Conservation (phyloP, 1,140 invertebrate species). For the Zaprionus camerounensis region DNA sequence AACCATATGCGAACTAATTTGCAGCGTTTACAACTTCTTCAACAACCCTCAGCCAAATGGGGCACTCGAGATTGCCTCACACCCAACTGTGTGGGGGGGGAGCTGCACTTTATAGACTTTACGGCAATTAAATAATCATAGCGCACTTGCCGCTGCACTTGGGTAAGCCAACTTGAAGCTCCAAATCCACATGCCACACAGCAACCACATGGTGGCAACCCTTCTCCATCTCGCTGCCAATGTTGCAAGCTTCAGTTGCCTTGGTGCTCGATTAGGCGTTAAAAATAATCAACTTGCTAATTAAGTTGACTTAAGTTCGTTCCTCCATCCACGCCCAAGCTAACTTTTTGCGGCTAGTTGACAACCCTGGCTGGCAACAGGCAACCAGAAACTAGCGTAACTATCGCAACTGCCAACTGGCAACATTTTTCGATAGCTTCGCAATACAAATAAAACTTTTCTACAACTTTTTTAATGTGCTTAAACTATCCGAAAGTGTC, state of each 20-base stretch:
- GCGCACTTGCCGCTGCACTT: conserved; percentile 70
- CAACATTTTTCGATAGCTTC: conserved; percentile 12
- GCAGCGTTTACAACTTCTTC: conserved; percentile 70
- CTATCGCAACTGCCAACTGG: background rate
- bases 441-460: conserved; percentile 41
- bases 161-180: conserved; percentile 20
- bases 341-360: conserved; percentile 55
- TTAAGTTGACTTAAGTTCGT: conserved; percentile 71
- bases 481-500: conserved; percentile 44
- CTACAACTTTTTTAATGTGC: conserved; percentile 42
- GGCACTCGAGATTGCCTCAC: conserved; percentile 31
- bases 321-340: background rate
- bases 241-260: conserved; percentile 1
- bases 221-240: conserved; percentile 3
- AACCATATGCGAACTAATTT: conserved; percentile 69
- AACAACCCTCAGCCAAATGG: conserved; percentile 54
- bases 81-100: background rate
- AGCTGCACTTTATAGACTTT: conserved; percentile 10
- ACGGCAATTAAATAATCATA: conserved; percentile 80
- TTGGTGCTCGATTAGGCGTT: conserved; percentile 72
- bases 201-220: conserved; percentile 19
- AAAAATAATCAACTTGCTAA: conserved; percentile 81
- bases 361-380: conserved; percentile 13
- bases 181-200: conserved; percentile 9
- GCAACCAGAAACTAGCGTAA: background rate